Evolutionary conservation across 2,888 invertebrate genomes (phyloP).

Genomic region (Zaprionus obscuricornis): DNA sequence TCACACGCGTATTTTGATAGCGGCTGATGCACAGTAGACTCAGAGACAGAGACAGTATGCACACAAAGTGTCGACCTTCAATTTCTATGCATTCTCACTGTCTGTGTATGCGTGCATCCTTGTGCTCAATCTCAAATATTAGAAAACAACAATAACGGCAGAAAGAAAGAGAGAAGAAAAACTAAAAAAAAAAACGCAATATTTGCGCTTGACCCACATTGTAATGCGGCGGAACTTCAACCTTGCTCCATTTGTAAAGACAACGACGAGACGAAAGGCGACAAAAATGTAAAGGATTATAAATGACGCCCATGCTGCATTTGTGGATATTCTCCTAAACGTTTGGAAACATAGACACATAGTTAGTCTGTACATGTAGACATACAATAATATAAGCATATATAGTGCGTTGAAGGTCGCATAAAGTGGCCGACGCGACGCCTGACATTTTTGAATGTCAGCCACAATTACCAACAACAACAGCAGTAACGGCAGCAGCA

Average conservation of each 20-base stretch:
- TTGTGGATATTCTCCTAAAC: slow-evolving; percentile 53
- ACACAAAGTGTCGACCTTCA: slow-evolving; percentile 51
- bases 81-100: slow-evolving; percentile 62
- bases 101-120: slow-evolving; percentile 66
- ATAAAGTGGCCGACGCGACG: slow-evolving; percentile 36
- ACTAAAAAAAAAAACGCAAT: slow-evolving; percentile 18
- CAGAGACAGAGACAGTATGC: slow-evolving; percentile 11
- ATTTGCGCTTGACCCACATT: slow-evolving; percentile 81
- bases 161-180: slow-evolving; percentile 14
- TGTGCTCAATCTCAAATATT: slow-evolving; percentile 81
- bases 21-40: slow-evolving; percentile 47
- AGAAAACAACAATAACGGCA: slow-evolving; percentile 63
- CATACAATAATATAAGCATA: slow-evolving; percentile 2
- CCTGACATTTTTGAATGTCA: slow-evolving; percentile 78
- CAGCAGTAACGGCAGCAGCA: slow-evolving; percentile 9
- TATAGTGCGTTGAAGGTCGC: slow-evolving; percentile 54
- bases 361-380: background rate
- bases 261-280: slow-evolving; percentile 10
- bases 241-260: slow-evolving; percentile 65
- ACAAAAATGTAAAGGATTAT: slow-evolving; percentile 40
- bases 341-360: background rate
- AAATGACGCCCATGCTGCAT: slow-evolving; percentile 46
- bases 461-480: slow-evolving; percentile 16
- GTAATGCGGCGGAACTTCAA: slow-evolving; percentile 44
- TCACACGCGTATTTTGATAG: slow-evolving; percentile 25